These are phyloP conservation scores for Rhyzopertha dominica DNA, from an alignment of 1,140 invertebrate species.

Conservation along the genomic window DNA sequence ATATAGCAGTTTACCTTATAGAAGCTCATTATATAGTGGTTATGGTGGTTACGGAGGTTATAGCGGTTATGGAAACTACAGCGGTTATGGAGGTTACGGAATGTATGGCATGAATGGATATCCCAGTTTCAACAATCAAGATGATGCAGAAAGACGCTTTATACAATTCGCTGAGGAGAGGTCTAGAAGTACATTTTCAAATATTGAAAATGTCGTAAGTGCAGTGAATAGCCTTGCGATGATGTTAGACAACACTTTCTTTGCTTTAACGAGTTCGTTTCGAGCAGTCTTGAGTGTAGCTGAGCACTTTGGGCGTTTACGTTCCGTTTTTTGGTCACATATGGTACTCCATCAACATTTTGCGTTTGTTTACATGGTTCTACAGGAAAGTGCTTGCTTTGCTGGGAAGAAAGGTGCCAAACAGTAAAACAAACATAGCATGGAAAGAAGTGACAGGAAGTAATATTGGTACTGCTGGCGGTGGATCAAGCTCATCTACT, in stretches of 20 bases:
- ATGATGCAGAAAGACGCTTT: slow-evolving; percentile 65
- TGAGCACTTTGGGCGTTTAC: slow-evolving; percentile 83
- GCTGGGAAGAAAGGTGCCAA: slow-evolving; percentile 53
- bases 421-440: slow-evolving; percentile 40
- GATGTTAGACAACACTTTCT: slow-evolving; percentile 95
- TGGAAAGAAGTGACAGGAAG: slow-evolving; percentile 56
- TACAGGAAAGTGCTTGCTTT: slow-evolving; percentile 67
- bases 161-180: slow-evolving; percentile 85
- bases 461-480: slow-evolving; percentile 48
- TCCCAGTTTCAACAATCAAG: slow-evolving; percentile 50
- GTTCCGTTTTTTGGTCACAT: slow-evolving; percentile 77
- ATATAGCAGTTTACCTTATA: slow-evolving; percentile 19
- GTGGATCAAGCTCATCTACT: slow-evolving; percentile 60
- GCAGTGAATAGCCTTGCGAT: slow-evolving; percentile 90
- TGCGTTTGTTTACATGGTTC: slow-evolving; percentile 73
- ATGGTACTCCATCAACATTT: slow-evolving; percentile 77
- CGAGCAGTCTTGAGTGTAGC: slow-evolving; percentile 91
- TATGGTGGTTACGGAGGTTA: slow-evolving; percentile 38
- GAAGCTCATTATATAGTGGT: slow-evolving; percentile 34
- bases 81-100: slow-evolving; percentile 34
- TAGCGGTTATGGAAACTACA: slow-evolving; percentile 32
- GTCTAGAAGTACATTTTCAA: slow-evolving; percentile 86
- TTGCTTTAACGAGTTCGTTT: slow-evolving; percentile 92
- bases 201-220: slow-evolving; percentile 86
- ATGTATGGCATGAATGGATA: slow-evolving; percentile 33